Base-by-base conservation (phyloP, 2,797 vertebrate species). In the Arnoldichthys spilopterus region DNA sequence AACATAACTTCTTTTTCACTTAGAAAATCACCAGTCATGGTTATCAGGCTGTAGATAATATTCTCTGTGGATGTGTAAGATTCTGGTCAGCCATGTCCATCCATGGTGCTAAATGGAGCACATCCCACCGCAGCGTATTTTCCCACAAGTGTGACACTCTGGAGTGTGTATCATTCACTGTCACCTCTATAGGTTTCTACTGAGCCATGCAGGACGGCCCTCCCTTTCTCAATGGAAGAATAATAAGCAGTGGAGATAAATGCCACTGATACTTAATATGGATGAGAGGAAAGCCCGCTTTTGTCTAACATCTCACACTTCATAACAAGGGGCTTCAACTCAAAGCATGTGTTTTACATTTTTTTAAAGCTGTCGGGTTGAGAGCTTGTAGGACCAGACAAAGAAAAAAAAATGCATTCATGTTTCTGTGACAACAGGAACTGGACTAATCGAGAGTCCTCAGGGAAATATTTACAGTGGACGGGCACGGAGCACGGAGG, bases 51-150 rank as follows among this genome's bases (percentile, higher is more conserved):
- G 1, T 59, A 16, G 91, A 88, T 93, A 91, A 92, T 92, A 89
- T 90, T 90, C 87, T 85, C 51, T 26, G 58, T 69, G 76, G 53
- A 56, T 70, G 72, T 53, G 72, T 85, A 84, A 76, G 72, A 86
- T 78, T 74, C 83, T 84, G 77, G 75, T 80, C 90, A 89, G 80
- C 90, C 77, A 81, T 86, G 87, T 90, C 89, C 71, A 85, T 87
- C 88, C 30, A 82, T 74, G 84, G 85, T 90, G 91, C 90, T 96
- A 94, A 96, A 94, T 94, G 94, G 92, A 91, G 93, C 94, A 89
- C 90, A 87, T 85, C 90, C 86, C 90, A 90, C 70, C 86, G 86
- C 89, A 83, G 88, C 89, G 81, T 89, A 74, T 78, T 81, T 80
- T 88, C 91, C 87, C 91, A 85, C 92, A 95, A 96, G 95, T 89